These are phyloP conservation scores for Chlorospingus semifuscus DNA, from an alignment of 2,797 vertebrate species.

Conservation along the genomic window DNA sequence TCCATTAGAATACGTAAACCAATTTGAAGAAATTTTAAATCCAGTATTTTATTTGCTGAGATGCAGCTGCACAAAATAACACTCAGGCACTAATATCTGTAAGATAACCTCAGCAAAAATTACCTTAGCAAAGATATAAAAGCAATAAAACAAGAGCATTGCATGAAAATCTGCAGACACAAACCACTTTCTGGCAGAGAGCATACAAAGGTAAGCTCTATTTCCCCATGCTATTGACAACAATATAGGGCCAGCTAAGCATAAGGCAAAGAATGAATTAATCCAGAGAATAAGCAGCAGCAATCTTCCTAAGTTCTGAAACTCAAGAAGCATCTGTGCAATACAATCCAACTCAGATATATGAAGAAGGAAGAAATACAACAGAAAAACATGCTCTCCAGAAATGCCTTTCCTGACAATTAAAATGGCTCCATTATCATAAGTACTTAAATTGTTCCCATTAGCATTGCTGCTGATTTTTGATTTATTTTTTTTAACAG, in stretches of 20 bases:
- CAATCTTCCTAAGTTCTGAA: neutral
- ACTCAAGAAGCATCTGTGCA: neutral
- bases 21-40: conserved; percentile 16
- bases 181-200: neutral
- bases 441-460: neutral
- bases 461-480: neutral
- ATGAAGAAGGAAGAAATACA: neutral
- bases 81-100: neutral
- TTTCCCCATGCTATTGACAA: neutral
- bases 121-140: neutral
- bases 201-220: neutral
- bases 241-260: neutral
- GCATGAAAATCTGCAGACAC: neutral
- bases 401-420: neutral
- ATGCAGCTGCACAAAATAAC: neutral
- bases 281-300: neutral
- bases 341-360: neutral
- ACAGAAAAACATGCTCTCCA: neutral
- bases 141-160: neutral
- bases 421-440: neutral
- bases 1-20: neutral
- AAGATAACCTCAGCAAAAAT: neutral
- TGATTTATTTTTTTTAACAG: neutral
- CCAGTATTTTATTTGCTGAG: neutral
- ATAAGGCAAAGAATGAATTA: neutral